phyloP scores from a whole-genome alignment of 1,140 invertebrate genomes.

The Ceratitis capitata region DNA sequence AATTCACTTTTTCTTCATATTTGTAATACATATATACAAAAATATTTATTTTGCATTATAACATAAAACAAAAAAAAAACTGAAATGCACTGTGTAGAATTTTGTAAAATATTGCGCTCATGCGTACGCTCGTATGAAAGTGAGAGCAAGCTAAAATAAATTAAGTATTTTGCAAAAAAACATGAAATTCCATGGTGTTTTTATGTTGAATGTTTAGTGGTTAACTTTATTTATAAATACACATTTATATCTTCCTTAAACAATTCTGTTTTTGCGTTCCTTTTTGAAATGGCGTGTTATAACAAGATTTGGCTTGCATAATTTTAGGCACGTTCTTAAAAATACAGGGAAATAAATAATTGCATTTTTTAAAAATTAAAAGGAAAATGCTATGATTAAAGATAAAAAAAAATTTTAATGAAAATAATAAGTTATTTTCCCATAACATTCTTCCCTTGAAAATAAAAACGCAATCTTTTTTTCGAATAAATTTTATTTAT shows the following conservation, averaged over 20 bases:
- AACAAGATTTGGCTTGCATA: neutral
- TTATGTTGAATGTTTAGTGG: neutral
- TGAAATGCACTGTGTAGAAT: neutral
- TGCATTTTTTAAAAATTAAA: neutral
- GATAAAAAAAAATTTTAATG: too few relatives aligned
- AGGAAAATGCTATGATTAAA: too few relatives aligned
- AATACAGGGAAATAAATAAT: neutral
- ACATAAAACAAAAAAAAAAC: neutral
- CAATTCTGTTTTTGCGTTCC: too few relatives aligned
- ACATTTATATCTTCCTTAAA: too few relatives aligned
- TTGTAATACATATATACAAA: neutral
- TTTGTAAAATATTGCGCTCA: conserved; percentile 22
- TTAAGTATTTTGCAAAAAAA: conserved; percentile 3
- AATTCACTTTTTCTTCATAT: neutral
- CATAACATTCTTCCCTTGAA: too few relatives aligned
- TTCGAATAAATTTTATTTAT: too few relatives aligned
- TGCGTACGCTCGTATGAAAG: neutral
- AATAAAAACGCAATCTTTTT: too few relatives aligned
- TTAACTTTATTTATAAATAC: too few relatives aligned
- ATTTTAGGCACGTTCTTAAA: neutral
- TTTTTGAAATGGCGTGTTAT: too few relatives aligned
- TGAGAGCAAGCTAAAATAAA: neutral
- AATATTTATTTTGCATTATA: conserved; percentile 11
- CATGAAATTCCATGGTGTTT: neutral
- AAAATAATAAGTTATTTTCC: too few relatives aligned